Evolutionary conservation across 2,888 invertebrate genomes (phyloP).

Genomic region (Girardia tigrina): DNA sequence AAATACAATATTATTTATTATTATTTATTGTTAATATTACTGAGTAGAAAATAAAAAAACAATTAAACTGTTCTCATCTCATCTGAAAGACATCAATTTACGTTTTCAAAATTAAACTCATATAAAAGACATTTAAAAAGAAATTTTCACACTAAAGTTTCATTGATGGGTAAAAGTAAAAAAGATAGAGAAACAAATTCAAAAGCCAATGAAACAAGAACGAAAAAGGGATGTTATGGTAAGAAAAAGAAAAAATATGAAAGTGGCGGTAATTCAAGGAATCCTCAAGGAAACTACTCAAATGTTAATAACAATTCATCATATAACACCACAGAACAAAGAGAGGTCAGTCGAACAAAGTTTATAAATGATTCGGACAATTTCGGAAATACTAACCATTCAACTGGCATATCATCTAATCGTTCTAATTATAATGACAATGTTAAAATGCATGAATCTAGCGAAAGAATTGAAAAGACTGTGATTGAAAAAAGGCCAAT

Average conservation of each 20-base stretch:
- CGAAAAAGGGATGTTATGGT: not conserved
- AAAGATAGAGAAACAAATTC: not conserved
- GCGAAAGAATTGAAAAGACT: not conserved
- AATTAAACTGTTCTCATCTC: not conserved
- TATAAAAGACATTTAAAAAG: not conserved
- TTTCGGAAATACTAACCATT: too few relatives aligned
- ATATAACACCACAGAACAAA: too few relatives aligned
- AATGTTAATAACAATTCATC: too few relatives aligned
- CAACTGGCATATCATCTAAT: too few relatives aligned
- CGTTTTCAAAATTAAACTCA: not conserved
- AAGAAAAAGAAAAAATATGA: not conserved
- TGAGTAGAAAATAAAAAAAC: not conserved
- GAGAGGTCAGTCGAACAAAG: too few relatives aligned
- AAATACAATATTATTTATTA: too few relatives aligned
- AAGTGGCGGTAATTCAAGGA: too few relatives aligned
- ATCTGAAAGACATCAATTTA: not conserved
- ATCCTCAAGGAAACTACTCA: too few relatives aligned
- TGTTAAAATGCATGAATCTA: not conserved
- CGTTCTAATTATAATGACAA: too few relatives aligned
- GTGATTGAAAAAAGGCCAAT: not conserved
- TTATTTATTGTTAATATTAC: too few relatives aligned
- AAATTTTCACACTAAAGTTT: not conserved
- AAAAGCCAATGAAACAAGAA: not conserved
- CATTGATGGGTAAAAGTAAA: not conserved
- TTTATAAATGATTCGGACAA: too few relatives aligned